Evolutionary conservation across 1,140 invertebrate genomes (phyloP), one percentile per base, ranked within the genome.

Genomic region (Trichonephila clavipes): DNA sequence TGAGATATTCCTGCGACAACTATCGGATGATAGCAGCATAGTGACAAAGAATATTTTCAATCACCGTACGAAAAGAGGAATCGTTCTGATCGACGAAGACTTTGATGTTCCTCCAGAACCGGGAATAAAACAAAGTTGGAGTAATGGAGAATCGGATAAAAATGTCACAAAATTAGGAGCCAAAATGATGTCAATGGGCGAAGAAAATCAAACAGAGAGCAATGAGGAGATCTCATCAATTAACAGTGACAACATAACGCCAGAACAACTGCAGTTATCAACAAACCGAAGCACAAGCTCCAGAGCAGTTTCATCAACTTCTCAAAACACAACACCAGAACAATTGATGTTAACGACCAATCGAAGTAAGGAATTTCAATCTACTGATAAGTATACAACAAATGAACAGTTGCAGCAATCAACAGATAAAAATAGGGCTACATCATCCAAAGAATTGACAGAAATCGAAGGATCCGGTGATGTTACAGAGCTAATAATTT

Each of bases 61-160:
- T 1, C 14, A 21, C 14, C 34, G 16, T 14, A 44, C n/a, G 14
- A 85, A 61, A 85, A 59, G 90, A 66, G 90, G 90, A 66, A 92
- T 92, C 18, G 90, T 92, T 64, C 61, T 92, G 19, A 85, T 92
- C 1, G 81, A 92, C 40, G 90, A 92, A 18, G 81, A 92, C 24
- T 92, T 92, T 21, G 62, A 92, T 21, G 58, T 82, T 7, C 40
- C 72, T 12, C 81, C 90, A 16, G 82, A 92, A 16, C 24, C 51
- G 0, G 62, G 90, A 44, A 28, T 92, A 6, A 83, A 61, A 51
- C 81, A 92, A 64, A 61, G 82, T 14, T 90, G 88, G 88, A 61
- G 88, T 40, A 59, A 90, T 18, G 90, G 81, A 10, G 18, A 40
- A 16, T 40, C 21, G 19, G 40, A 83, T 3, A 82, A 82, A 44